Conservation (phyloP, 1,140 invertebrate species). For the Microplitis demolitor region DNA sequence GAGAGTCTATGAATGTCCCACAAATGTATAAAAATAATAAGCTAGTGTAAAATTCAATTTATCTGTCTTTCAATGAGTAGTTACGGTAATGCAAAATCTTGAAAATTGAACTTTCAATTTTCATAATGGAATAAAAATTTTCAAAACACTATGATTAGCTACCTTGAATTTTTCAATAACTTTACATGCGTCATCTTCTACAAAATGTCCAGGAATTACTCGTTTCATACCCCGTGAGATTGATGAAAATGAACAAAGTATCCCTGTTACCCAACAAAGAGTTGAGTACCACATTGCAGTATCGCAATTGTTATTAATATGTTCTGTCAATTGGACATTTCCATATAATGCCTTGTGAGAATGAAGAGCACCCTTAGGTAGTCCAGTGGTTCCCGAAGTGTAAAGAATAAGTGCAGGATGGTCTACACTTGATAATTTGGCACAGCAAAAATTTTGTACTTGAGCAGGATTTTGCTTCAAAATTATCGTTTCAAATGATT, state of each 20-base stretch:
- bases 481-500: slow-evolving; percentile 36
- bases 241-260: neutral
- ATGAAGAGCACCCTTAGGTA: slow-evolving; percentile 46
- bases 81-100: no score
- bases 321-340: neutral
- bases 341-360: slow-evolving; percentile 30
- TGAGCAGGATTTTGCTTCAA: slow-evolving; percentile 23
- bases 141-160: neutral
- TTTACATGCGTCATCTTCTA: slow-evolving; percentile 29
- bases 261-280: slow-evolving; percentile 39
- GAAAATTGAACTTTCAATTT: no score
- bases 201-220: slow-evolving; percentile 11
- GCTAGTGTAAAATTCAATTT: no score
- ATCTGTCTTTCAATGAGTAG: no score
- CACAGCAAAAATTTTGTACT: slow-evolving; percentile 35
- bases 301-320: neutral
- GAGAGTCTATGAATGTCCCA: no score
- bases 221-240: neutral
- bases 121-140: no score
- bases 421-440: slow-evolving; percentile 30
- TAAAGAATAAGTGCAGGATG: slow-evolving; percentile 43
- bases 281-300: slow-evolving; percentile 35
- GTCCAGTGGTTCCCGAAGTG: slow-evolving; percentile 48
- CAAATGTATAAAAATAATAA: no score
- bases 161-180: slow-evolving; percentile 33